Percentiles rank a stretch among this genome's conserved stretches.
These are phyloP conservation scores for Blennius ocellaris DNA, from an alignment of 2,113 vertebrate genomes.

Conservation along the genomic window DNA sequence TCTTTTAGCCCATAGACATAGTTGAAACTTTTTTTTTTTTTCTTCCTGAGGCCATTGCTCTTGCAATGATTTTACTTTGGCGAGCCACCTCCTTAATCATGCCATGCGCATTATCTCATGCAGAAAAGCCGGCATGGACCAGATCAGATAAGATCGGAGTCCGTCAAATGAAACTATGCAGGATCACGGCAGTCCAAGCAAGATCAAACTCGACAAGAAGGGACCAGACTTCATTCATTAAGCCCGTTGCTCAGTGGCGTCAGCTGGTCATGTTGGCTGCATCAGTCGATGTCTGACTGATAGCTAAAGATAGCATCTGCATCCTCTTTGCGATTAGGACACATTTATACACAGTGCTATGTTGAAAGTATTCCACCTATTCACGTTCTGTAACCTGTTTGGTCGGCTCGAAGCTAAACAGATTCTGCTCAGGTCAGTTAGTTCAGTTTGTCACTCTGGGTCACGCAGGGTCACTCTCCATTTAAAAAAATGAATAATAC, in stretches of 20 bases:
- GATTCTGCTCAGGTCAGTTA: neutral
- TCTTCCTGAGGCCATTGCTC: no score
- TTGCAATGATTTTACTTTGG: no score
- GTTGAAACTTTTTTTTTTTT: no score
- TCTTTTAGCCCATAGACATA: no score
- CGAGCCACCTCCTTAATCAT: neutral
- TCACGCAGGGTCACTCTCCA: neutral
- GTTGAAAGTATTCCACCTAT: neutral
- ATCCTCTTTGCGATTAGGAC: neutral
- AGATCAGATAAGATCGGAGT: conserved; percentile 31
- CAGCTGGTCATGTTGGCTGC: conserved; percentile 12
- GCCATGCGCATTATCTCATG: neutral
- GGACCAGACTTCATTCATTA: neutral
- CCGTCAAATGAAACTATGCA: conserved; percentile 1
- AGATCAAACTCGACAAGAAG: conserved; percentile 1
- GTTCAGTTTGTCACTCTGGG: neutral
- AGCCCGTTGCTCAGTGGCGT: conserved; percentile 17
- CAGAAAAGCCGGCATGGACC: neutral
- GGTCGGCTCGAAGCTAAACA: conserved; percentile 2
- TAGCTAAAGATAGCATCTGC: neutral
- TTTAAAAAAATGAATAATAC: neutral
- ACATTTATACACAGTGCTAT: neutral
- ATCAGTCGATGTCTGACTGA: conserved; percentile 9
- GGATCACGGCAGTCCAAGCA: conserved; percentile 1
- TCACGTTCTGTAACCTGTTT: conserved; percentile 4